Evolutionary conservation across 2,113 vertebrate genomes (phyloP).

Genomic region (Eulacestoma nigropectus): DNA sequence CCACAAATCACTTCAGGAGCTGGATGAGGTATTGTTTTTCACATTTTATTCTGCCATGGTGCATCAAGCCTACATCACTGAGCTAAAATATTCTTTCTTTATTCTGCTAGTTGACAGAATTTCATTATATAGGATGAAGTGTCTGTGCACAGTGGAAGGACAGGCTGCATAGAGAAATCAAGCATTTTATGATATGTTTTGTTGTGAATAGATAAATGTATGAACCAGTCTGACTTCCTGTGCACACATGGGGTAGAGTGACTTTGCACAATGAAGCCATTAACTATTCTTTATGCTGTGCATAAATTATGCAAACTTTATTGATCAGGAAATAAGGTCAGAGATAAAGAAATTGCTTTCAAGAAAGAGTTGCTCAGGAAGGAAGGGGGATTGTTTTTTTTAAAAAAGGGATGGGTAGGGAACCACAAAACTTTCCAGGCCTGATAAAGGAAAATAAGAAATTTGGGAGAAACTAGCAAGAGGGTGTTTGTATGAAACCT

Average conservation of each 20-base stretch:
- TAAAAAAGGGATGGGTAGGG: neutral
- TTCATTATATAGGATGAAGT: neutral
- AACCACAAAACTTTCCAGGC: neutral
- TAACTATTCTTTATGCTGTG: neutral
- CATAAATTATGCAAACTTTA: neutral
- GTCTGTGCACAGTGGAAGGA: neutral
- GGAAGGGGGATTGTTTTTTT: neutral
- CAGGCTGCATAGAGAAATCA: neutral
- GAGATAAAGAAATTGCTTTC: neutral
- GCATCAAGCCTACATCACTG: neutral
- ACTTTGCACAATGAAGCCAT: neutral
- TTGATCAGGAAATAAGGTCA: neutral
- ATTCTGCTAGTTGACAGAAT: neutral
- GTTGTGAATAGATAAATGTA: neutral
- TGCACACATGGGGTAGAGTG: neutral
- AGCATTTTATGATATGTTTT: neutral
- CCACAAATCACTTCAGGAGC: conserved; percentile 89
- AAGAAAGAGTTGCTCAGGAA: neutral
- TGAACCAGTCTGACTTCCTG: neutral
- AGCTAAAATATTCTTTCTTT: neutral
- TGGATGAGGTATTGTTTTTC: conserved; percentile 92
- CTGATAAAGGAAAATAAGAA: neutral
- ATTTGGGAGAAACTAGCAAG: neutral
- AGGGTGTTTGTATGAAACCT: neutral
- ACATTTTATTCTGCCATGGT: conserved; percentile 12